Evolutionary conservation across 2,797 vertebrate species (phyloP).

Genomic region (Lepus townsendii): DNA sequence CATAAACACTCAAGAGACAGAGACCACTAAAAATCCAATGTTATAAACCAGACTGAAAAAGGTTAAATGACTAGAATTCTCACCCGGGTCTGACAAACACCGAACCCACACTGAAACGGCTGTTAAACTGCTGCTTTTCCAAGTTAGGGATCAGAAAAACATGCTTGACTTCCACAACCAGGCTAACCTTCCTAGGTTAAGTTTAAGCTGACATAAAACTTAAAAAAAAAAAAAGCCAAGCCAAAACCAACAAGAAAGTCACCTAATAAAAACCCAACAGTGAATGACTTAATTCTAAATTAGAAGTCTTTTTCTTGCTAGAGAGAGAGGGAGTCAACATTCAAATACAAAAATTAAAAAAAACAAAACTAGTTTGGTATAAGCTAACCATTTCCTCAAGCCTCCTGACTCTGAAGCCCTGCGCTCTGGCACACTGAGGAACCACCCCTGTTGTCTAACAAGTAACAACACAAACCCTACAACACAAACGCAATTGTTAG

Average conservation of each 20-base stretch:
- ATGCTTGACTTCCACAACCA: background rate
- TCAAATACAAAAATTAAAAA: background rate
- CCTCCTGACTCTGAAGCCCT: conserved; percentile 2
- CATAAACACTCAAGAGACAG: background rate
- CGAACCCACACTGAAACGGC: conserved; percentile 35
- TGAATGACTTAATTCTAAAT: conserved; percentile 3
- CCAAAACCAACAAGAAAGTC: no score
- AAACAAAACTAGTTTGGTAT: background rate
- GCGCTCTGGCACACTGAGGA: conserved; percentile 40
- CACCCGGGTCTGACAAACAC: background rate
- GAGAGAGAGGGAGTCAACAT: background rate
- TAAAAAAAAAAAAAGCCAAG: background rate
- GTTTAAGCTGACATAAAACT: conserved; percentile 50
- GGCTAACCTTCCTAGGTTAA: background rate
- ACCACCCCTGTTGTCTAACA: conserved; percentile 36
- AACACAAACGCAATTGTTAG: background rate
- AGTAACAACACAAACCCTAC: background rate
- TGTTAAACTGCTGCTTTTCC: conserved; percentile 4
- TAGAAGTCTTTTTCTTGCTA: background rate
- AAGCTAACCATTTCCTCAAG: background rate
- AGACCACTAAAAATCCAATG: background rate
- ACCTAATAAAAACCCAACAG: background rate
- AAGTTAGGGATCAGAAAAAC: conserved; percentile 47
- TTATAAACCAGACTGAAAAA: conserved; percentile 38
- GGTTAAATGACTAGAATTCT: conserved; percentile 42